A percentile compares a stretch with the other conserved stretches of the same genome.
Evolutionary conservation across 2,797 vertebrate species (phyloP).

Genomic region (Eurystomus glaucurus): DNA sequence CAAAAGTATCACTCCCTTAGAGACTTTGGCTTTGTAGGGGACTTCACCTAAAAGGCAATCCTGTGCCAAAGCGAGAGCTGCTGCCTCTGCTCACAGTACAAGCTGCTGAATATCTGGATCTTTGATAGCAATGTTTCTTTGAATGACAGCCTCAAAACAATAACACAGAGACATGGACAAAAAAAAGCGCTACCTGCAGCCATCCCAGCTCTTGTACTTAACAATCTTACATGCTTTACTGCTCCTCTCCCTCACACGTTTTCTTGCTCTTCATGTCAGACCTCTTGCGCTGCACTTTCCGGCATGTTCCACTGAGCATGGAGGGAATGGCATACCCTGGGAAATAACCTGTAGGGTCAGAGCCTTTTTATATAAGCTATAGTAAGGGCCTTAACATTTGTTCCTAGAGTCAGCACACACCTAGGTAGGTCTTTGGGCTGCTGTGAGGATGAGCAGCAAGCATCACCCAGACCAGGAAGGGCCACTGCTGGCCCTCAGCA

Average conservation of each 20-base stretch:
- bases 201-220: neutral
- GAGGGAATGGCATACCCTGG: neutral
- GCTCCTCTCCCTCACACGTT: fast-evolving
- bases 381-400: neutral
- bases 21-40: neutral
- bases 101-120: neutral
- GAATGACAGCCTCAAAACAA: neutral
- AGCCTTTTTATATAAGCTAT: neutral
- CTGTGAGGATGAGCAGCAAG: neutral
- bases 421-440: neutral
- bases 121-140: neutral
- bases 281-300: neutral
- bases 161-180: neutral
- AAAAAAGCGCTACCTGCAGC: neutral
- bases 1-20: neutral
- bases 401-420: neutral
- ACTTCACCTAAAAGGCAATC: neutral
- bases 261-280: neutral
- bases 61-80: neutral
- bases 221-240: fast-evolving
- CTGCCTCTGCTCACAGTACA: neutral
- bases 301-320: fast-evolving
- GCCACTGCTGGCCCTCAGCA: neutral
- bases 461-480: neutral
- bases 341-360: neutral